Conservation (phyloP, 1,140 invertebrate genomes). For the Popillia japonica region DNA sequence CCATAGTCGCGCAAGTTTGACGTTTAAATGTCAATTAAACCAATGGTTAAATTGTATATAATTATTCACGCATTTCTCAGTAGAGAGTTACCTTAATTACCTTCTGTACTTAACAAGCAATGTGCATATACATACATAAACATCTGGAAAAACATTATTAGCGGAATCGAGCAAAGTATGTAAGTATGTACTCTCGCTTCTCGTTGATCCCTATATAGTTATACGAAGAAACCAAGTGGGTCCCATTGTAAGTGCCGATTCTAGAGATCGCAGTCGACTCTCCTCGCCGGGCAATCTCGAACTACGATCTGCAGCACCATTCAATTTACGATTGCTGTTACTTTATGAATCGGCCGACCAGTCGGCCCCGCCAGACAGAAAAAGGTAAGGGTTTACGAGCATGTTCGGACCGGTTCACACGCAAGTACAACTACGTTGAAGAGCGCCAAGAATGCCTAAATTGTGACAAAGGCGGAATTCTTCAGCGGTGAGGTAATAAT, state of each 20-base stretch:
- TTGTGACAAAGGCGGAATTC: background rate
- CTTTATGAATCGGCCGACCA: background rate
- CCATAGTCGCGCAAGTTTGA: no score
- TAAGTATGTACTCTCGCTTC: no score
- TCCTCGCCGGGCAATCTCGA: background rate
- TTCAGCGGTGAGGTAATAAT: background rate
- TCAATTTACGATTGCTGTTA: background rate
- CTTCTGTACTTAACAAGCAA: no score
- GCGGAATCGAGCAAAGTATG: no score
- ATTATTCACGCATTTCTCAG: no score
- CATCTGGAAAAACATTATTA: no score
- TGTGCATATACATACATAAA: no score
- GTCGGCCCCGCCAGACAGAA: background rate
- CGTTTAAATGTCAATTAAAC: no score
- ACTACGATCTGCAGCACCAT: background rate
- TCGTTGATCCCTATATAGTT: background rate
- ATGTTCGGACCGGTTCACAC: conserved; percentile 1
- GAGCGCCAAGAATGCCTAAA: background rate
- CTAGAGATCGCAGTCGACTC: background rate
- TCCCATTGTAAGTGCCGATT: background rate
- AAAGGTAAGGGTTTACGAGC: background rate
- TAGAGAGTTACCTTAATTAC: no score
- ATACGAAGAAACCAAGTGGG: background rate
- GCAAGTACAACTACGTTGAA: background rate
- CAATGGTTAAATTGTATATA: no score